Evolutionary conservation across 2,797 vertebrate genomes (phyloP).

Genomic region (Phyllotis vaccarum): DNA sequence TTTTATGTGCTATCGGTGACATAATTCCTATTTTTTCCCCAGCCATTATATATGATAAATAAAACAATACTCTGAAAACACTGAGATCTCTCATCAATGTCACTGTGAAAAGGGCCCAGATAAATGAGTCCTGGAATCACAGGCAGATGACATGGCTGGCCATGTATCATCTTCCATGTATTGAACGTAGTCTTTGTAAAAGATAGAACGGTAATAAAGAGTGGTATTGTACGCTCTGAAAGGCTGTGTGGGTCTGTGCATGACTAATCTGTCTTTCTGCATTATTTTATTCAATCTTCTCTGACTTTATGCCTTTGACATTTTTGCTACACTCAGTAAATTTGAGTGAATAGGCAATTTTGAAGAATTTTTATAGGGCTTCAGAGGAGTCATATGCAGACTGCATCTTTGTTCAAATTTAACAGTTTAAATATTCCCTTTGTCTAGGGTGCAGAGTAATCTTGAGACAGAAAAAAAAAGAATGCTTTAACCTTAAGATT

Average conservation of each 20-base stretch:
- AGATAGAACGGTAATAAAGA: conserved; percentile 99
- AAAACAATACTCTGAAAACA: conserved; percentile 92
- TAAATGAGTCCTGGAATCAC: conserved; percentile 99
- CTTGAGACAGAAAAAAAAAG: conserved; percentile 84
- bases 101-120: conserved; percentile 98
- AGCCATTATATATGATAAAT: conserved; percentile 91
- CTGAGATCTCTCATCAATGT: conserved; percentile 98
- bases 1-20: conserved; percentile 88
- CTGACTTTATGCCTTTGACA: conserved; percentile 99
- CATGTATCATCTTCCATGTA: conserved; percentile 99
- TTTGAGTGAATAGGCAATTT: conserved; percentile 99
- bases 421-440: conserved; percentile 93
- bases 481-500: conserved; percentile 86
- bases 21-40: conserved; percentile 87
- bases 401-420: conserved; percentile 99
- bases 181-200: conserved; percentile 99
- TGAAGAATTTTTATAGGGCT: conserved; percentile 99
- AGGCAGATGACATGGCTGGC: conserved; percentile 99
- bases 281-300: conserved; percentile 99
- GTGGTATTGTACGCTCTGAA: conserved; percentile 98
- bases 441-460: conserved; percentile 90
- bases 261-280: conserved; percentile 99
- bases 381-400: conserved; percentile 94
- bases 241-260: conserved; percentile 99
- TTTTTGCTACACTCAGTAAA: conserved; percentile 99